Percentiles rank a stretch among this genome's conserved stretches.
Evolutionary conservation across 92 coral and sea anemone species (phyloP).

Genomic region (Epizoanthus rinbou): DNA sequence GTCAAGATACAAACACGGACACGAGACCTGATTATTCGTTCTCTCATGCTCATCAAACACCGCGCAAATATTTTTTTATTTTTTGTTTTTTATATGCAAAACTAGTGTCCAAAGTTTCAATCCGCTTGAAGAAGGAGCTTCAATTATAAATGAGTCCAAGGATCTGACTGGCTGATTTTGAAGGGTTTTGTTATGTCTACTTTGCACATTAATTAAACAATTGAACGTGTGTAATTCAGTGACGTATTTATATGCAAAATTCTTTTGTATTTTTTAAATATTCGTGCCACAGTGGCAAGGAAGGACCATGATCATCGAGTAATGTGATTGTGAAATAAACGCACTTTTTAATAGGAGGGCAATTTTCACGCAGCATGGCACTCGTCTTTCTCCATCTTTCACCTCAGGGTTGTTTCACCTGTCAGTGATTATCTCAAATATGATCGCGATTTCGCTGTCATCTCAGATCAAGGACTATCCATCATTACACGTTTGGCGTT

Average conservation of each 20-base stretch:
- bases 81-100: not conserved
- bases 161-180: slow-evolving; percentile 12
- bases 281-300: no score
- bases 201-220: not conserved
- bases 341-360: not conserved
- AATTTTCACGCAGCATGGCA: slow-evolving; percentile 16
- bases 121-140: no score
- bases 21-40: not conserved
- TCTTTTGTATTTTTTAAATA: not conserved
- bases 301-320: no score
- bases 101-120: not conserved
- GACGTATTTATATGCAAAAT: not conserved
- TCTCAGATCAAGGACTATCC: no score
- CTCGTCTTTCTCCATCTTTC: not conserved
- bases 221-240: slow-evolving; percentile 2
- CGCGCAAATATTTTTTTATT: not conserved
- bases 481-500: not conserved
- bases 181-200: not conserved
- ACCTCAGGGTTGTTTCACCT: slow-evolving; percentile 8
- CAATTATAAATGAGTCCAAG: no score
- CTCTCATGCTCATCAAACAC: not conserved
- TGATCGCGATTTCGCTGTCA: slow-evolving; percentile 30
- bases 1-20: slow-evolving; percentile 19
- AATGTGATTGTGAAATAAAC: slow-evolving; percentile 27
- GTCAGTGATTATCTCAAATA: slow-evolving; percentile 34